These are phyloP conservation scores for Drosophila sp. DNA, from an alignment of 1,140 invertebrate species.

Conservation along the genomic window DNA sequence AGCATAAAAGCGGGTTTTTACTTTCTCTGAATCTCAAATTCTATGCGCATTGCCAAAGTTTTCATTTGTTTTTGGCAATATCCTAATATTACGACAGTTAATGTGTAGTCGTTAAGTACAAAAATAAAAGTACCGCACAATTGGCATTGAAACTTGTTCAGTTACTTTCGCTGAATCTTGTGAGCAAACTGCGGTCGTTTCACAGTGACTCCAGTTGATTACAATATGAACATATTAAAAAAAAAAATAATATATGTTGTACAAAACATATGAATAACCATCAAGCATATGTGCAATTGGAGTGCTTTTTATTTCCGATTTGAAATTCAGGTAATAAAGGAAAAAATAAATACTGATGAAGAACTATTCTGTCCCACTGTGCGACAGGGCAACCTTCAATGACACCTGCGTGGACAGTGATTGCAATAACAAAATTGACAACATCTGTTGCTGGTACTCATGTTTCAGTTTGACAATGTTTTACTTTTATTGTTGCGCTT, in stretches of 20 bases:
- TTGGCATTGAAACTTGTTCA: conserved; percentile 74
- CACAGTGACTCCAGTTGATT: conserved; percentile 25
- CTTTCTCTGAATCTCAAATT: conserved; percentile 56
- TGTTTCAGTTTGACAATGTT: conserved; percentile 59
- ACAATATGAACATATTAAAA: background rate
- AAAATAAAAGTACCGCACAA: conserved; percentile 68
- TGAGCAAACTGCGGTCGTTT: conserved; percentile 15
- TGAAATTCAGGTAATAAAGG: too few species aligned
- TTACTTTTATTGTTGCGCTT: conserved; percentile 55
- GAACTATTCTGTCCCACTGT: conserved; percentile 14
- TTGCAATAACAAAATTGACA: conserved; percentile 22
- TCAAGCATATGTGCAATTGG: too few species aligned
- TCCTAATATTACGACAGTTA: conserved; percentile 73
- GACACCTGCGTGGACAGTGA: conserved; percentile 49
- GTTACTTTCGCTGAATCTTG: conserved; percentile 81
- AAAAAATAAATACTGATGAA: background rate
- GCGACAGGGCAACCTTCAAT: conserved; percentile 38
- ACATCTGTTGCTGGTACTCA: conserved; percentile 39
- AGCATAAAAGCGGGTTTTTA: conserved; percentile 10
- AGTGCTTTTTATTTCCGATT: too few species aligned
- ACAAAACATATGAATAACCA: too few species aligned
- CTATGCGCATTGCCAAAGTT: conserved; percentile 39
- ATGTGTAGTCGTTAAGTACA: conserved; percentile 48
- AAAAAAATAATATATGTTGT: too few species aligned
- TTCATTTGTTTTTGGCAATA: conserved; percentile 42